Evolutionary conservation across 2,113 vertebrate genomes (phyloP).

Genomic region (Callipepla californica): DNA sequence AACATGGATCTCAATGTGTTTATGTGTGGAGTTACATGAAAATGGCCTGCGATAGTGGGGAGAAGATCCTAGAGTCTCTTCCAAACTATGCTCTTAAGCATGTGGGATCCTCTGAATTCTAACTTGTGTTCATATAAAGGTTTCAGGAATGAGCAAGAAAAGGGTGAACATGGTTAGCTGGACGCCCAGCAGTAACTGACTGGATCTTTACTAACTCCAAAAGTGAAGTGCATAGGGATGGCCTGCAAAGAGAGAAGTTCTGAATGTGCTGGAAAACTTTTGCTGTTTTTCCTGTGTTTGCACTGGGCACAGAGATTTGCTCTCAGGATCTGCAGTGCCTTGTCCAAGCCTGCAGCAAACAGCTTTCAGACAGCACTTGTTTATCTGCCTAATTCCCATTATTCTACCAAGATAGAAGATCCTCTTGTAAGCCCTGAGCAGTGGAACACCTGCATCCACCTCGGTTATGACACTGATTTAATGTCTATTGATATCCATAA

Average conservation of each 20-base stretch:
- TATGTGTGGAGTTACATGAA: neutral
- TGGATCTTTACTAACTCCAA: neutral
- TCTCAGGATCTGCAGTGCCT: neutral
- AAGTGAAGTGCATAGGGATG: neutral
- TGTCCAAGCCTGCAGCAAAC: neutral
- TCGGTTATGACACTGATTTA: neutral
- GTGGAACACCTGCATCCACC: conserved; percentile 3
- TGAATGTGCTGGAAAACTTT: neutral
- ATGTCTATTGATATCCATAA: neutral
- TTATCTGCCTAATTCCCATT: neutral
- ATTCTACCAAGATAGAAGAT: neutral
- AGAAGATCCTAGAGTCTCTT: neutral
- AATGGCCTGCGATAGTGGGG: neutral
- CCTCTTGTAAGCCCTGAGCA: neutral
- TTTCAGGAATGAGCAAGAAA: neutral
- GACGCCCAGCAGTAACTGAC: neutral
- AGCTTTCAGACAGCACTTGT: neutral
- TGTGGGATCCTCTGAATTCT: neutral
- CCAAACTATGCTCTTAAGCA: neutral
- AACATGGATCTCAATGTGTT: neutral
- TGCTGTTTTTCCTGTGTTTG: neutral
- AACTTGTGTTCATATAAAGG: neutral
- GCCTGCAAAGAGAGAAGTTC: neutral
- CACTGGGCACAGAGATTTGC: neutral
- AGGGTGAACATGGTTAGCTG: neutral